Base-by-base conservation (phyloP, 1,140 invertebrate genomes). In the Daktulosphaira vitifoliae region DNA sequence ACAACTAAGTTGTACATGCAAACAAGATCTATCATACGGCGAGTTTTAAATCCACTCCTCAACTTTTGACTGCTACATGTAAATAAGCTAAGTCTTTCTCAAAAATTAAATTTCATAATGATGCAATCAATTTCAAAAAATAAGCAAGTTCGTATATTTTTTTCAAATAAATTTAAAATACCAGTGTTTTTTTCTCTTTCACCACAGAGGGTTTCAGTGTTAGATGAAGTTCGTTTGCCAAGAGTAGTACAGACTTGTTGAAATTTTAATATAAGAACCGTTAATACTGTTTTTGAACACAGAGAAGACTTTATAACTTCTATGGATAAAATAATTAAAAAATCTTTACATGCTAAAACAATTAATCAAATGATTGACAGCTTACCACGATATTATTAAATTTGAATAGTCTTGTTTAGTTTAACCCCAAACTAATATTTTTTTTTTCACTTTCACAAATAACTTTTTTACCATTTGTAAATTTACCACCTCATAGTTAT, bases 41-140 rank as follows among this genome's bases (percentile, higher is more conserved):
- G n/a, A n/a, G n/a, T n/a, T n/a, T n/a, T n/a, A n/a, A n/a, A n/a
- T n/a, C n/a, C n/a, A n/a, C n/a, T n/a, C n/a, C n/a, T n/a, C n/a
- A n/a, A n/a, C n/a, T n/a, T n/a, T n/a, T n/a, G n/a, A n/a, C n/a
- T n/a, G n/a, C n/a, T n/a, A n/a, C n/a, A n/a, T n/a, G n/a, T n/a
- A n/a, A n/a, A n/a, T n/a, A n/a, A n/a, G n/a, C n/a, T n/a, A n/a
- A n/a, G n/a, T n/a, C n/a, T n/a, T n/a, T n/a, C 44, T 18, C 42
- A 64, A 7, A 18, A 29, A 20, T 50, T 73, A 64, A 66, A 66
- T 48, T 49, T 66, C 22, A 33, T 65, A 26, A 51, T 53, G 48
- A 18, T 13, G 6, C 46, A 66, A 39, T 29, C 65, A 16, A 53
- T 29, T 23, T 38, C 33, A 6, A 13, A 50, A 53, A 44, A 66